Base-by-base conservation (phyloP, 2,797 vertebrate species). In the Aldrovandia affinis region DNA sequence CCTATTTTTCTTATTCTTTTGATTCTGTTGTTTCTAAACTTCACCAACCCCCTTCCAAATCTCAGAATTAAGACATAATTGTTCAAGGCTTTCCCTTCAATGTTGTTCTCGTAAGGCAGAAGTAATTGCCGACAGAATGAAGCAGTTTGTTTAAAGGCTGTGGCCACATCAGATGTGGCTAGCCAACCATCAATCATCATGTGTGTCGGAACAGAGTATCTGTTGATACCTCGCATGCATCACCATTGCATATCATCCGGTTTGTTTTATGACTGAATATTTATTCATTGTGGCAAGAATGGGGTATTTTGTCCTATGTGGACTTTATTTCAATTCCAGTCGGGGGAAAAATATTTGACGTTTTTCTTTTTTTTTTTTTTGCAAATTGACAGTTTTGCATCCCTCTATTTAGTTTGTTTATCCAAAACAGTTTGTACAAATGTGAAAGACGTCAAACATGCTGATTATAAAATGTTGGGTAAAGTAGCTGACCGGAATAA, bases 71-170 rank as follows among this genome's bases (percentile, higher is more conserved):
- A 91, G 89, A 84, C 30, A 10, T 36, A 83, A 87, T 80, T 87
- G 81, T 85, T 82, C 55, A 57, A 57, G 55, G 0, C 3, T 8
- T 78, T 87, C 84, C 88, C 82, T 91, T 91, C 91, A 83, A 89
- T 89, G 86, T 89, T 83, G 80, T 83, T 80, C 88, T 92, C 90
- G 89, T 88, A 28, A 63, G 78, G 90, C 88, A n/a, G 83, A 78
- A 85, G 80, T 88, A 93, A 92, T 87, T 89, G 93, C 92, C 93
- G 93, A 94, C 89, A 75, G 82, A 83, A 90, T 85, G 81, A 86
- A 87, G 87, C 84, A 75, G 89, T 90, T 89, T 86, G 88, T 92
- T 87, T 88, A 81, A 89, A 89, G 55, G 18, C 55, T 57, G 55
- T 57, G 55, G 55, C 55, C 55, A 57, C 55, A 57, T 57, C 55